Conservation (phyloP, 2,797 vertebrate genomes). For the Ceryle rudis region DNA sequence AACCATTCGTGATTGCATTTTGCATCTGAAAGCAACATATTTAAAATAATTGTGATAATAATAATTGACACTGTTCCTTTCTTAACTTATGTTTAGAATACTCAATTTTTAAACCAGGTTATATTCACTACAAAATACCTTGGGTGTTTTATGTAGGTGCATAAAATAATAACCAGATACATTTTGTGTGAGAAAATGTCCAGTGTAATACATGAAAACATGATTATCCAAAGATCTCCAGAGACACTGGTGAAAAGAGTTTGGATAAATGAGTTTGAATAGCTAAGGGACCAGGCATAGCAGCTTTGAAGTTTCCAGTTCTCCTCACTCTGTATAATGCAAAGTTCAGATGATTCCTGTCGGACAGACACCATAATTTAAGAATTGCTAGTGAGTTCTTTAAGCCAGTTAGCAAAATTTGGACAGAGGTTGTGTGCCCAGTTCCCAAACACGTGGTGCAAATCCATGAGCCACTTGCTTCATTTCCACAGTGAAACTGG, state of each 20-base stretch:
- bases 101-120: background rate
- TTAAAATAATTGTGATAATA: background rate
- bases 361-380: background rate
- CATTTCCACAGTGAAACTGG: background rate
- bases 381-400: background rate
- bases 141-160: background rate
- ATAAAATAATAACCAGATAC: background rate
- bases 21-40: background rate
- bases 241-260: conserved; percentile 14
- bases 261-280: background rate
- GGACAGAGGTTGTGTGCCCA: rapidly evolving
- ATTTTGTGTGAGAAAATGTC: conserved; percentile 7
- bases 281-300: background rate
- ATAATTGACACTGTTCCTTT: background rate
- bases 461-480: background rate
- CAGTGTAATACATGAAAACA: background rate
- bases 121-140: background rate
- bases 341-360: background rate
- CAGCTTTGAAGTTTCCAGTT: conserved; percentile 30
- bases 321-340: background rate
- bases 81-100: background rate
- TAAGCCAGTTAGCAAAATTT: background rate
- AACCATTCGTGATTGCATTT: background rate
- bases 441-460: background rate
- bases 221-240: background rate